Evolutionary conservation across 2,113 vertebrate genomes (phyloP).

Genomic region (Catharus fuscescens): DNA sequence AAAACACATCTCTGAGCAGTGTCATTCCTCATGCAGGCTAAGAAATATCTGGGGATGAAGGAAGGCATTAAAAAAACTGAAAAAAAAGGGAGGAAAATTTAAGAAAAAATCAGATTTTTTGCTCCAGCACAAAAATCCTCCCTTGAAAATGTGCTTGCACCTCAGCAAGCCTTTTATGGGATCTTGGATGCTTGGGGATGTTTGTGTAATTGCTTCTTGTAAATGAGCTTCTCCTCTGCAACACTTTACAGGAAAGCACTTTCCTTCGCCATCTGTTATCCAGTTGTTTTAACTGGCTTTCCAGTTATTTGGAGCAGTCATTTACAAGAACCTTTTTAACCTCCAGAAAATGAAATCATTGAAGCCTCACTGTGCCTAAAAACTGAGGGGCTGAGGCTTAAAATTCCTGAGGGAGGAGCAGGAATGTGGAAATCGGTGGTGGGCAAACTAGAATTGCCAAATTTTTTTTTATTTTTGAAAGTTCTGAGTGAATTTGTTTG

Average conservation of each 20-base stretch:
- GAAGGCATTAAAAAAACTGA: background rate
- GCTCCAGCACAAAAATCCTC: background rate
- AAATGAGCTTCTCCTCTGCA: constrained; percentile 78
- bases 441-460: background rate
- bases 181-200: constrained; percentile 77
- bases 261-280: constrained; percentile 81
- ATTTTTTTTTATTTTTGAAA: background rate
- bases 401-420: background rate
- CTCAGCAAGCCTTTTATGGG: constrained; percentile 69
- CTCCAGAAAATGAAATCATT: constrained; percentile 73
- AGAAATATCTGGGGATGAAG: background rate
- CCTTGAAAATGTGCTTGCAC: constrained; percentile 14
- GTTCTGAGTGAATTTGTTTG: background rate
- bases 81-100: accelerated
- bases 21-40: background rate
- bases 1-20: background rate
- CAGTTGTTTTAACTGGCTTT: constrained; percentile 83
- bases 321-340: constrained; percentile 83
- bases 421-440: background rate
- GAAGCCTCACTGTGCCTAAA: constrained; percentile 60
- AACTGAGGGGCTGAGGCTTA: background rate
- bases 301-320: constrained; percentile 79
- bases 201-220: constrained; percentile 85
- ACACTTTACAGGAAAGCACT: constrained; percentile 82
- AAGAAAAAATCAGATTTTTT: background rate